A percentile compares a stretch with the other conserved stretches of the same genome.
phyloP scores from a whole-genome alignment of 2,888 invertebrate species.

The Cantharis lateralis region DNA sequence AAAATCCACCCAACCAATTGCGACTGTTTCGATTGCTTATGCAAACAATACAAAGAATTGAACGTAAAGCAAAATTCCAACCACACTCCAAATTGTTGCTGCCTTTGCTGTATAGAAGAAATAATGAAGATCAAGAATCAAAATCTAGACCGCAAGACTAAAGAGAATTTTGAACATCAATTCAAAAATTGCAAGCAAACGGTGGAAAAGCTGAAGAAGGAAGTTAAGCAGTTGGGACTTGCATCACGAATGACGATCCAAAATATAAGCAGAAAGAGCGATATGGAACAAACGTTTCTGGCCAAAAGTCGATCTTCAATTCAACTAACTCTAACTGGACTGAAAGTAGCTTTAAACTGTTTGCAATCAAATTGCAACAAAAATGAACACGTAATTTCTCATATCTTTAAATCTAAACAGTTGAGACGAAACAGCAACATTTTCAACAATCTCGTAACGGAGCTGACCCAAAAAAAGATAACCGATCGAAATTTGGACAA shows the following conservation, averaged over 20 bases:
- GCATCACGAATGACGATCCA: background rate
- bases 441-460: background rate
- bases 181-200: background rate
- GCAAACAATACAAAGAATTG: background rate
- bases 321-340: background rate
- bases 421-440: background rate
- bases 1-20: background rate
- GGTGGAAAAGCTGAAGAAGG: background rate
- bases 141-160: background rate
- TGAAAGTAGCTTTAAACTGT: background rate
- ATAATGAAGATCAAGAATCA: background rate
- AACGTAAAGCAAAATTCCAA: background rate
- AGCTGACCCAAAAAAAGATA: background rate
- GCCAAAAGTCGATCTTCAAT: background rate
- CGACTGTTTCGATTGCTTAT: background rate
- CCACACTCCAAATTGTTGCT: background rate
- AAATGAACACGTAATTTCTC: background rate
- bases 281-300: background rate
- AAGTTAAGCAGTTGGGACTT: background rate
- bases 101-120: background rate
- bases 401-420: background rate
- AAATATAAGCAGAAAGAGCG: background rate
- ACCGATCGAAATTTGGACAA: background rate
- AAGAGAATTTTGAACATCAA: background rate
- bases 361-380: background rate